Conservation (phyloP, 2,888 invertebrate genomes). For the Drosophila imparisetae region DNA sequence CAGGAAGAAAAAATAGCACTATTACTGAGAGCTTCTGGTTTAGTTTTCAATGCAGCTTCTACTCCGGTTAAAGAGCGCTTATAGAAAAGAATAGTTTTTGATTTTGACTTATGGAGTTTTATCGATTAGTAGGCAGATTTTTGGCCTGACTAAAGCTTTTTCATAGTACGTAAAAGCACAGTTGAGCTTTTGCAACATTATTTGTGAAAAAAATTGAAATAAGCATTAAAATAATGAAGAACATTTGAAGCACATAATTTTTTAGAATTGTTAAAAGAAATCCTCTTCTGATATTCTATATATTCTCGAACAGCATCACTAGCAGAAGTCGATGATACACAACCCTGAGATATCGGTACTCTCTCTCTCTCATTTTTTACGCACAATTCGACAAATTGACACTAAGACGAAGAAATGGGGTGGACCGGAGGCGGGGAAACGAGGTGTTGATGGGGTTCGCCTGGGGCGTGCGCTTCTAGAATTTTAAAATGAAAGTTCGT, state of each 20-base stretch:
- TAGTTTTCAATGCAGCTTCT: background rate
- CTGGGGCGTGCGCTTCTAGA: conserved; percentile 59
- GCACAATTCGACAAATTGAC: conserved; percentile 60
- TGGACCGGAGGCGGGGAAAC: background rate
- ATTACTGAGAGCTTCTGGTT: too few relatives aligned
- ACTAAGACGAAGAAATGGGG: conserved; percentile 29
- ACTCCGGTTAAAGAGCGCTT: background rate
- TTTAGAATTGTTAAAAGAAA: background rate
- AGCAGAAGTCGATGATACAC: too few relatives aligned
- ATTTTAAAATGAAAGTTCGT: conserved; percentile 80
- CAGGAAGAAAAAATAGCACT: background rate
- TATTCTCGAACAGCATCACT: background rate
- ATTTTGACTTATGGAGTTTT: background rate
- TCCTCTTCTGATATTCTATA: background rate
- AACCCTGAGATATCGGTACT: conserved; percentile 11
- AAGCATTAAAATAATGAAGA: too few relatives aligned
- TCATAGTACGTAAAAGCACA: too few relatives aligned
- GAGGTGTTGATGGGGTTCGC: conserved; percentile 10
- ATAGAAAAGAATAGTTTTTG: background rate
- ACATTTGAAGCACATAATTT: too few relatives aligned
- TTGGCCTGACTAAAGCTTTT: background rate
- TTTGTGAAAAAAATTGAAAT: too few relatives aligned
- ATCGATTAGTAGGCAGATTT: background rate
- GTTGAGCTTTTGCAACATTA: too few relatives aligned
- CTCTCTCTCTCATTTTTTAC: conserved; percentile 35